These are phyloP conservation scores for Ryuthela nishihirai DNA, from an alignment of 2,888 invertebrate species.

Conservation along the genomic window DNA sequence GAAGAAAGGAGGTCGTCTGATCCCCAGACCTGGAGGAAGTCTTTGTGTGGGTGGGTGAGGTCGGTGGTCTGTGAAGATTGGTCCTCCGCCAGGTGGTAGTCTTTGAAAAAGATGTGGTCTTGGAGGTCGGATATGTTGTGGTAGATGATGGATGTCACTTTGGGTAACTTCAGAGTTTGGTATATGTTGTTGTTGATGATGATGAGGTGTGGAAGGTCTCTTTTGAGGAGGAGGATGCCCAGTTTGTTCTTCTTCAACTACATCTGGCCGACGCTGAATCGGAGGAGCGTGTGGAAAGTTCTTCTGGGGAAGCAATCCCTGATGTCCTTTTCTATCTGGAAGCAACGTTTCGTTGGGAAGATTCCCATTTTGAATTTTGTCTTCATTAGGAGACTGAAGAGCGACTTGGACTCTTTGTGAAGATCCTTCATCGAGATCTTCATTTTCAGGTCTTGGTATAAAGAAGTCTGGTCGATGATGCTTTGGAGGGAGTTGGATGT, in stretches of 20 bases:
- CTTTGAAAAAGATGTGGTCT: not conserved
- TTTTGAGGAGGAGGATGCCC: not conserved
- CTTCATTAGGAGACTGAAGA: constrained; percentile 6
- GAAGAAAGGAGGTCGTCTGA: too few species aligned
- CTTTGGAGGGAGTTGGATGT: not conserved
- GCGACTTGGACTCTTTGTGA: constrained; percentile 30
- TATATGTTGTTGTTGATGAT: not conserved
- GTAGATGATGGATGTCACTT: not conserved
- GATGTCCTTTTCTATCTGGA: constrained; percentile 5
- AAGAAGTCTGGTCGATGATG: not conserved
- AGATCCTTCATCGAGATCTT: constrained; percentile 11
- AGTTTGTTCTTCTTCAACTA: constrained; percentile 6
- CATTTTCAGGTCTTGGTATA: not conserved
- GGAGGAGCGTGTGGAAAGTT: constrained; percentile 4
- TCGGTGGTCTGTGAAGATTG: too few species aligned
- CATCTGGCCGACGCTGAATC: constrained; percentile 23
- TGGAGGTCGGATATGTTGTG: not conserved
- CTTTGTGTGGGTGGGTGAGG: too few species aligned
- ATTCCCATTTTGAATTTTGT: not conserved
- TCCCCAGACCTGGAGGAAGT: too few species aligned
- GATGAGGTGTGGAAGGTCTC: not conserved
- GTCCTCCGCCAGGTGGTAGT: too few species aligned
- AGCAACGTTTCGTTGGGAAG: not conserved
- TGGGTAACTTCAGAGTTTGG: not conserved
- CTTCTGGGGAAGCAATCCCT: constrained; percentile 1